Percentiles rank a stretch among this genome's conserved stretches.
phyloP scores from a whole-genome alignment of 1,140 invertebrate species.

The Drosophila nigrodunni region DNA sequence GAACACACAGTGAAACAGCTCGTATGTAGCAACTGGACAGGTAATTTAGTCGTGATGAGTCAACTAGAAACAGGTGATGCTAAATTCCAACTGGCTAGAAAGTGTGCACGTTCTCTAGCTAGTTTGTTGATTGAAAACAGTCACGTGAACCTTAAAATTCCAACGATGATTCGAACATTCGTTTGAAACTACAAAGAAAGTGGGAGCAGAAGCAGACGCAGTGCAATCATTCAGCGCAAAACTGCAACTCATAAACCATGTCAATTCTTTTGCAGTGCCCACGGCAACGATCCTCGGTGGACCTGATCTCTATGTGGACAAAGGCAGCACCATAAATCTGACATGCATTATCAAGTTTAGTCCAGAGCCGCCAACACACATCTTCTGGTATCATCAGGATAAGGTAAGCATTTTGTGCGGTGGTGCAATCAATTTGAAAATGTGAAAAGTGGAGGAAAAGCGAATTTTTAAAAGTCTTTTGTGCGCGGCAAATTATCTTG shows the following conservation, averaged over 20 bases:
- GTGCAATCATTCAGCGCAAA: not conserved
- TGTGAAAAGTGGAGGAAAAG: not conserved
- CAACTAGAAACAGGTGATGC: slow-evolving; percentile 31
- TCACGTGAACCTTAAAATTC: slow-evolving; percentile 35
- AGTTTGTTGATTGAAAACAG: slow-evolving; percentile 34
- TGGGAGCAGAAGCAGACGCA: not conserved
- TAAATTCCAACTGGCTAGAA: slow-evolving; percentile 15
- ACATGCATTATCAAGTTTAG: slow-evolving; percentile 95
- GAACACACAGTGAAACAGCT: not conserved
- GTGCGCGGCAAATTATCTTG: slow-evolving; percentile 71
- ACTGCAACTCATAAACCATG: slow-evolving; percentile 1
- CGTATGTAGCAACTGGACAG: not conserved
- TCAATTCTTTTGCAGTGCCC: slow-evolving; percentile 88
- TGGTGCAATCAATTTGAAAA: slow-evolving; percentile 57
- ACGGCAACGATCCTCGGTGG: slow-evolving; percentile 94
- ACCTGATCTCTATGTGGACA: slow-evolving; percentile 94
- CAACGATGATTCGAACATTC: slow-evolving; percentile 31
- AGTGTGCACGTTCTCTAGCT: slow-evolving; percentile 10
- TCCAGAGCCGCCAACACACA: slow-evolving; percentile 94
- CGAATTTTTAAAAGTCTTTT: slow-evolving; percentile 69
- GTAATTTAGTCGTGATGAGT: slow-evolving; percentile 19
- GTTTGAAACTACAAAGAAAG: not conserved
- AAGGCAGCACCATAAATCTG: slow-evolving; percentile 94
- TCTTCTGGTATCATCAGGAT: slow-evolving; percentile 97
- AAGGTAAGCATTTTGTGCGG: slow-evolving; percentile 87